These are phyloP conservation scores for Glaucopsyche alexis DNA, from an alignment of 2,888 invertebrate genomes.

Conservation along the genomic window DNA sequence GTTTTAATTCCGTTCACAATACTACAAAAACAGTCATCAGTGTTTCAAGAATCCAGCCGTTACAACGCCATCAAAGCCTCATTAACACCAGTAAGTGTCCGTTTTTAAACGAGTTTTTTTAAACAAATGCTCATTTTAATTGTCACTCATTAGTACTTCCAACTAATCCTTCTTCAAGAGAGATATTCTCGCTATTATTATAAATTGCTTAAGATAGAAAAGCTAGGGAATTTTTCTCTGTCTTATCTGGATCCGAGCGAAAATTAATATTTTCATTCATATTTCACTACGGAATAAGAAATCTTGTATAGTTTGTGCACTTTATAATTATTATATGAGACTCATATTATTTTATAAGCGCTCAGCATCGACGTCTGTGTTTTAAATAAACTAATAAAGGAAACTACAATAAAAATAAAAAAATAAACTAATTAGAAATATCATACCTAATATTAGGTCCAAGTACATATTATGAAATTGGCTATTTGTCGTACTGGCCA, in stretches of 20 bases:
- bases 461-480: no score
- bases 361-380: neutral
- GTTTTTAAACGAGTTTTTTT: conserved; percentile 11
- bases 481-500: no score
- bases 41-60: conserved; percentile 4
- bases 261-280: conserved; percentile 26
- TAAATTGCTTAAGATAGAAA: conserved; percentile 14
- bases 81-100: conserved; percentile 10
- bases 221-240: conserved; percentile 23
- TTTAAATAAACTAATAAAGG: neutral
- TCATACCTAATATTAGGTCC: no score
- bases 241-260: conserved; percentile 17
- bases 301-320: conserved; percentile 14
- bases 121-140: conserved; percentile 11
- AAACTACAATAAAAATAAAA: no score
- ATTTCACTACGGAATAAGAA: conserved; percentile 45
- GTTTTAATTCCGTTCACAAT: neutral
- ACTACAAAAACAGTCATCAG: conserved; percentile 22
- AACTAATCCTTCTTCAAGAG: conserved; percentile 16
- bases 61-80: conserved; percentile 15
- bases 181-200: conserved; percentile 17
- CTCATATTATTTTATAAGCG: conserved; percentile 1
- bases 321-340: neutral
- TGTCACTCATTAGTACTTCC: conserved; percentile 8
- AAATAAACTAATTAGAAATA: no score